Percentiles rank a stretch among this genome's conserved stretches.
These are phyloP conservation scores for Anolis carolinensis DNA, from an alignment of 2,113 vertebrate genomes.

Conservation along the genomic window DNA sequence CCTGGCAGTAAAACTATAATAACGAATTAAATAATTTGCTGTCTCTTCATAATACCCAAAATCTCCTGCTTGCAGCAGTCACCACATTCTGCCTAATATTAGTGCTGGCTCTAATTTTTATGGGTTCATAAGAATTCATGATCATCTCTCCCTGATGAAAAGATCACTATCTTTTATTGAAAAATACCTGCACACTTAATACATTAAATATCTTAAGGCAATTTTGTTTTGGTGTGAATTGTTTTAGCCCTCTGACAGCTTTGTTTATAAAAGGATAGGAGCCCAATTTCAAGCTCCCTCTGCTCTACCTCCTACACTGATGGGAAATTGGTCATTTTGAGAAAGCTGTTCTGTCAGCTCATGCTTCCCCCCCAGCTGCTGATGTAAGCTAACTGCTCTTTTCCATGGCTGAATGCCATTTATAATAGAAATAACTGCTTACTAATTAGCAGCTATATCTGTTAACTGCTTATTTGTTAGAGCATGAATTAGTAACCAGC, in stretches of 20 bases:
- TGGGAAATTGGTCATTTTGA: background rate
- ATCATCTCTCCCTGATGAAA: background rate
- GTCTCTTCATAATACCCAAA: background rate
- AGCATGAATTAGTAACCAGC: conserved; percentile 59
- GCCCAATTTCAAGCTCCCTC: background rate
- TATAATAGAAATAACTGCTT: conserved; percentile 65
- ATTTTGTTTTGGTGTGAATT: background rate
- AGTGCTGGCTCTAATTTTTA: background rate
- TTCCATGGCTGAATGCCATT: conserved; percentile 43
- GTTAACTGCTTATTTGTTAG: conserved; percentile 71
- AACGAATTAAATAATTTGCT: background rate
- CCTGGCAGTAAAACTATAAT: background rate
- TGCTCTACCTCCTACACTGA: fast-evolving
- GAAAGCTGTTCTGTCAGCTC: background rate
- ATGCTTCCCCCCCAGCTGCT: fast-evolving
- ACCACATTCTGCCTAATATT: background rate
- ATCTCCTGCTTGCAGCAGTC: background rate
- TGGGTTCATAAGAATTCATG: background rate
- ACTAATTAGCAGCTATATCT: conserved; percentile 68
- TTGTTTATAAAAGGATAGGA: background rate
- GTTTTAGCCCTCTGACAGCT: background rate
- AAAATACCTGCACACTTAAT: background rate
- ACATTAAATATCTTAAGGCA: background rate
- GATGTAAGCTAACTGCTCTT: conserved; percentile 23
- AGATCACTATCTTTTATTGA: background rate